Conservation (phyloP, 2,113 vertebrate species). For the Sialia sialis region DNA sequence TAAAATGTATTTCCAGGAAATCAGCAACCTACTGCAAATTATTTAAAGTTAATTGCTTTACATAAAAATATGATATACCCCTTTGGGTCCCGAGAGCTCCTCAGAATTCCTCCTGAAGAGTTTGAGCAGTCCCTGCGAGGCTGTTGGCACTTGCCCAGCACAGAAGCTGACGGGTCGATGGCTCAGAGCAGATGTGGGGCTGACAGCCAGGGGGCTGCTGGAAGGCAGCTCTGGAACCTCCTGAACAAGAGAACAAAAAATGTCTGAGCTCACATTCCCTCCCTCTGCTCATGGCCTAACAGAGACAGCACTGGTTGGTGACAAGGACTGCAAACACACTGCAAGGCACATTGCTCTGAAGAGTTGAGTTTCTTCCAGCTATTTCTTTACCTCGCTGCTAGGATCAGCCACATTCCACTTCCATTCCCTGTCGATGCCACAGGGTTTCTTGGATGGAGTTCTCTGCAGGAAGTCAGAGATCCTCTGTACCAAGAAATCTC, state of each 20-base stretch:
- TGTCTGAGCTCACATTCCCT: not conserved
- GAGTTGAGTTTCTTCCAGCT: not conserved
- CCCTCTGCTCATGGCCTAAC: not conserved
- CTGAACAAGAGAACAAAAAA: not conserved
- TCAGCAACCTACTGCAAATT: not conserved
- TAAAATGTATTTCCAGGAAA: not conserved
- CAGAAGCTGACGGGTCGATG: constrained; percentile 53
- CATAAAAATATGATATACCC: constrained; percentile 65
- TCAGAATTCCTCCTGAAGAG: constrained; percentile 82
- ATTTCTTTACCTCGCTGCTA: constrained; percentile 19
- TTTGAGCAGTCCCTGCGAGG: constrained; percentile 85
- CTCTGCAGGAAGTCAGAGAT: constrained; percentile 97
- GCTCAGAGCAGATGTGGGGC: constrained; percentile 23
- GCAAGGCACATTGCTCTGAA: not conserved
- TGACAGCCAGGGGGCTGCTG: constrained; percentile 58
- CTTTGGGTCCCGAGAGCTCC: constrained; percentile 84
- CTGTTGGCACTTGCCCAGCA: constrained; percentile 80
- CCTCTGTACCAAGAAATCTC: constrained; percentile 93
- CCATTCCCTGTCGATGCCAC: constrained; percentile 1
- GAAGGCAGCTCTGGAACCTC: constrained; percentile 57
- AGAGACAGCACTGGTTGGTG: not conserved
- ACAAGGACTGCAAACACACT: not conserved
- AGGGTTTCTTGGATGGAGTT: constrained; percentile 79
- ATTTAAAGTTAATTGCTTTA: not conserved
- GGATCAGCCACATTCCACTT: constrained; percentile 46